A percentile compares a stretch with the other conserved stretches of the same genome.
Evolutionary conservation across 92 coral and sea anemone genomes (phyloP).

Genomic region (Epizoanthus scotinus): DNA sequence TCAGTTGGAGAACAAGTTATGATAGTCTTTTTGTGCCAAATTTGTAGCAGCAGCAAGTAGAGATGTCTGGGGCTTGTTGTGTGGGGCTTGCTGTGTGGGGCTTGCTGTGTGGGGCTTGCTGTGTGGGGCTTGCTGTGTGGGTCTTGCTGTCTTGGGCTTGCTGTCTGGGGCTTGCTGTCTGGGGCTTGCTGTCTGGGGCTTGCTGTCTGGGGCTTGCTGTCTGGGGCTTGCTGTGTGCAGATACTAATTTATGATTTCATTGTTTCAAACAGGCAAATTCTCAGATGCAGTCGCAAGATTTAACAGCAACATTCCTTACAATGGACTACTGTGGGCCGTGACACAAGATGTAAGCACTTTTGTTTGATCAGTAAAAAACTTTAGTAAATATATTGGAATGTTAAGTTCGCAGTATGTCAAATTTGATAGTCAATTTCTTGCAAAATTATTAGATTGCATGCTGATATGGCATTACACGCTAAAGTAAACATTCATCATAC

Average conservation of each 20-base stretch:
- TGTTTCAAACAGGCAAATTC: constrained; percentile 58
- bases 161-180: not conserved
- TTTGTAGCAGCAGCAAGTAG: not conserved
- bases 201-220: not conserved
- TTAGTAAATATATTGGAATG: too few species aligned
- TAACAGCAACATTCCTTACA: constrained; percentile 92
- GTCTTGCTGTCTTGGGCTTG: not conserved
- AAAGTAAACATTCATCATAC: too few species aligned
- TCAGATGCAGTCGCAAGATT: constrained; percentile 90
- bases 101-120: not conserved
- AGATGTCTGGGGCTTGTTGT: not conserved
- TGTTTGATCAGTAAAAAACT: not conserved
- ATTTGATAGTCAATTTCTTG: too few species aligned
- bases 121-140: not conserved
- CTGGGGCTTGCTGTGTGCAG: not conserved
- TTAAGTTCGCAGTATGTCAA: too few species aligned
- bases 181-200: not conserved
- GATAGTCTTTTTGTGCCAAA: not conserved
- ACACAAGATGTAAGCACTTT: constrained; percentile 86
- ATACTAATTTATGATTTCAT: not conserved
- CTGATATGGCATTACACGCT: too few species aligned
- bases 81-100: not conserved
- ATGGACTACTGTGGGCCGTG: constrained; percentile 95
- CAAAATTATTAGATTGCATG: too few species aligned
- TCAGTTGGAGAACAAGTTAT: too few species aligned